These are phyloP conservation scores for Dasyurus viverrinus DNA, from an alignment of 2,113 vertebrate species.

Conservation along the genomic window DNA sequence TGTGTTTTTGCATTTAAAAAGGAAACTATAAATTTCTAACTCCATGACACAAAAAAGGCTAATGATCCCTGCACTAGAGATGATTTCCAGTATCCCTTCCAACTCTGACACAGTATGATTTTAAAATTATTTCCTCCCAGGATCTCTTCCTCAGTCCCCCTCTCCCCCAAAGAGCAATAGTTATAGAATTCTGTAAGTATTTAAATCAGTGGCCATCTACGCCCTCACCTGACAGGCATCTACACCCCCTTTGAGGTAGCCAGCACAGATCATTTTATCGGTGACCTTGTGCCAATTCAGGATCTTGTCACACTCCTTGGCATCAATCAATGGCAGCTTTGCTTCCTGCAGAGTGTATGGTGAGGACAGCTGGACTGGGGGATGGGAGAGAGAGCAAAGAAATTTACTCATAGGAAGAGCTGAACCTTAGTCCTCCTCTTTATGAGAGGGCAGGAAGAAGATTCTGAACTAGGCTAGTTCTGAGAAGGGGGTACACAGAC, in stretches of 20 bases:
- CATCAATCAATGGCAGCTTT: constrained; percentile 29
- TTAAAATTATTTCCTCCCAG: not conserved
- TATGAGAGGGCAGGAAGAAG: not conserved
- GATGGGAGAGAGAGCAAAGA: constrained; percentile 7
- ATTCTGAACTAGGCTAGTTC: not conserved
- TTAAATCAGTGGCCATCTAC: too few relatives aligned
- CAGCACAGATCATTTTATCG: constrained; percentile 51
- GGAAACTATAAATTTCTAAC: not conserved
- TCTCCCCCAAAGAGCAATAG: not conserved
- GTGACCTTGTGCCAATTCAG: not conserved
- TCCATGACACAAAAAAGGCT: not conserved
- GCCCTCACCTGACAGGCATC: constrained; percentile 58
- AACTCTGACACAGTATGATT: not conserved
- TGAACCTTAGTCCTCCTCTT: not conserved
- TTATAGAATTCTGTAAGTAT: not conserved
- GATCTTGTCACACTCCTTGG: not conserved
- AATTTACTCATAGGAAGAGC: not conserved
- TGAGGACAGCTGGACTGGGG: not conserved
- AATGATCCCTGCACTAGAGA: not conserved
- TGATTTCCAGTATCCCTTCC: not conserved
- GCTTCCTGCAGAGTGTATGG: constrained; percentile 48
- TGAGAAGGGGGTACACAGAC: not conserved
- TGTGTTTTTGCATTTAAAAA: not conserved
- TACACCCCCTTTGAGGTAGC: not conserved
- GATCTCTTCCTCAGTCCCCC: not conserved